These are phyloP conservation scores for Andrena praecox DNA, from an alignment of 2,888 invertebrate genomes.

Conservation along the genomic window DNA sequence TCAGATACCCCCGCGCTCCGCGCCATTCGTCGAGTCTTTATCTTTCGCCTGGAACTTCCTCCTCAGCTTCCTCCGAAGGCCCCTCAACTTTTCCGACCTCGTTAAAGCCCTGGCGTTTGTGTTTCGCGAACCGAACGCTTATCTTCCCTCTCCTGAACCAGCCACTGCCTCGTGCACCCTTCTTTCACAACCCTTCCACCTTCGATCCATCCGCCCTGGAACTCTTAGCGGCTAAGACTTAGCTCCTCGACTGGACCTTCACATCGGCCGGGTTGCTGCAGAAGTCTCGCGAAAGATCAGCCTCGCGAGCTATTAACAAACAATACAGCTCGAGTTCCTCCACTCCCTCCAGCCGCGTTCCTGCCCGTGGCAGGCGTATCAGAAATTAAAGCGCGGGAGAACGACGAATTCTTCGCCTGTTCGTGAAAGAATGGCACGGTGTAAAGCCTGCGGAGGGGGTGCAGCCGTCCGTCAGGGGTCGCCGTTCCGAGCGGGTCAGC, in stretches of 20 bases:
- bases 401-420: no score
- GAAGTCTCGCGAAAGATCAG: neutral
- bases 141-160: constrained; percentile 22
- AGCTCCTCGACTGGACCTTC: neutral
- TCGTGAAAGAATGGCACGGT: no score
- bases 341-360: no score
- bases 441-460: no score
- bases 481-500: neutral
- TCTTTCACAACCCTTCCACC: constrained; percentile 14
- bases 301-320: neutral
- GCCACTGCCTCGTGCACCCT: neutral
- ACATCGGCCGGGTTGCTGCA: neutral
- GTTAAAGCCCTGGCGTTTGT: constrained; percentile 31
- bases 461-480: neutral
- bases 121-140: constrained; percentile 25
- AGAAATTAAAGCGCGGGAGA: neutral
- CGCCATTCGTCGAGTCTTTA: constrained; percentile 15
- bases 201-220: constrained; percentile 31
- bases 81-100: constrained; percentile 37
- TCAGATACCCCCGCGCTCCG: no score
- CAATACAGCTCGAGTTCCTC: no score
- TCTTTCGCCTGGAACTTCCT: constrained; percentile 22
- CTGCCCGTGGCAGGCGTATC: no score
- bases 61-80: neutral
- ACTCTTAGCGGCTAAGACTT: constrained; percentile 5